These are phyloP conservation scores for Campoletis sonorensis DNA, from an alignment of 1,140 invertebrate genomes.

Conservation along the genomic window DNA sequence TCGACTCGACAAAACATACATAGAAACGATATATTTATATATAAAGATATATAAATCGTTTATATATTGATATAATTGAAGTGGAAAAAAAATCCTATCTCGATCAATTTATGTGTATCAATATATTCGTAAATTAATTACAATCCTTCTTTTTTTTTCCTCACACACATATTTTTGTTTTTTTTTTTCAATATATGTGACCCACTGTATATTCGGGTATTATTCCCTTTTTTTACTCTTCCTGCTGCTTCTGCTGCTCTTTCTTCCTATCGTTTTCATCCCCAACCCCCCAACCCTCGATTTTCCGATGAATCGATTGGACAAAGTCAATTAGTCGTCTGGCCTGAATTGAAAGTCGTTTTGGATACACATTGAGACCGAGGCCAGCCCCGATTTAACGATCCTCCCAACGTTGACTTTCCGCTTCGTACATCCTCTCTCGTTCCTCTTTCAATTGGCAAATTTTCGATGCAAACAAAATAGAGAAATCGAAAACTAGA, in stretches of 20 bases:
- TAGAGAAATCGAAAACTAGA: not conserved
- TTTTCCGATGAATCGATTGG: constrained; percentile 19
- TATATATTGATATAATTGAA: no score
- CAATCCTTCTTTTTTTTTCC: not conserved
- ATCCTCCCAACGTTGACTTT: not conserved
- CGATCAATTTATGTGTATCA: not conserved
- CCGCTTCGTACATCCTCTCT: not conserved
- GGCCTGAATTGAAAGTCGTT: constrained; percentile 13
- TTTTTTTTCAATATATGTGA: not conserved
- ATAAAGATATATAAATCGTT: not conserved
- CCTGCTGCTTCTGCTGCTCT: not conserved
- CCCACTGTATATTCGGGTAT: not conserved
- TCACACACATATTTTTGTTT: not conserved
- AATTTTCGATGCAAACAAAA: not conserved
- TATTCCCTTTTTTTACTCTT: not conserved
- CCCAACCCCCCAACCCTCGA: not conserved
- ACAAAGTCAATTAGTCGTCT: constrained; percentile 25
- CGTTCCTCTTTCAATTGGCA: not conserved
- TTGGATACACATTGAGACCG: not conserved
- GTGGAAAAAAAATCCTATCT: not conserved
- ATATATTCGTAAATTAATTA: not conserved
- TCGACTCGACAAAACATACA: not conserved
- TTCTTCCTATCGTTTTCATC: not conserved
- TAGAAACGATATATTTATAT: not conserved
- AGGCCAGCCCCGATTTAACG: not conserved